Percentiles rank a stretch among this genome's conserved stretches.
Conservation (phyloP, 2,113 vertebrate genomes). For the Cairina moschata region DNA sequence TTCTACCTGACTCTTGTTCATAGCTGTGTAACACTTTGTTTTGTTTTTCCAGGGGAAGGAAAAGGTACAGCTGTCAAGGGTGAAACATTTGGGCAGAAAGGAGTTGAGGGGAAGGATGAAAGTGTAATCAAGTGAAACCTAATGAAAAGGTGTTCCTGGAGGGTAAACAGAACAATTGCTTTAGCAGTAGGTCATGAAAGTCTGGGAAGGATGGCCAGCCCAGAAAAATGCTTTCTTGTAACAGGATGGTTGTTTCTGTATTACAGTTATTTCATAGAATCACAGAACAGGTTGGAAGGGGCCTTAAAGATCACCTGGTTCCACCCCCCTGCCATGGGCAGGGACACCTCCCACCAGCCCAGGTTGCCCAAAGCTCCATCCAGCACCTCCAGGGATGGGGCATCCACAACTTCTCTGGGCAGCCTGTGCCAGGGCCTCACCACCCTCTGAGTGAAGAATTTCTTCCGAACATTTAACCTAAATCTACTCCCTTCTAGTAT, state of each 20-base stretch:
- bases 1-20: neutral
- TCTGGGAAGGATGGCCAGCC: neutral
- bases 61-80: neutral
- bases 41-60: neutral
- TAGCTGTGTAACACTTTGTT: neutral
- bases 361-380: neutral
- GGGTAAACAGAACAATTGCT: neutral
- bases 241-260: neutral
- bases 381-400: neutral
- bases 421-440: neutral
- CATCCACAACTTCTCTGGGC: neutral
- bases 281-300: neutral
- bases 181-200: neutral
- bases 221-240: neutral
- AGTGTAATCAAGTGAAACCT: neutral
- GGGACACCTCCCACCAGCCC: neutral
- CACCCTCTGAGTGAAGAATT: neutral
- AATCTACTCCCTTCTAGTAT: neutral
- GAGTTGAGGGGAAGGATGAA: neutral
- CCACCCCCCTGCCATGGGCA: neutral
- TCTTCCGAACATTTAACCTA: neutral
- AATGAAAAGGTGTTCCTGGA: neutral
- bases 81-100: neutral
- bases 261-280: neutral
- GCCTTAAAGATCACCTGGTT: neutral